Evolutionary conservation across 2,113 vertebrate species (phyloP), one percentile per base, ranked within the genome.

Genomic region (Catagonus wagneri): DNA sequence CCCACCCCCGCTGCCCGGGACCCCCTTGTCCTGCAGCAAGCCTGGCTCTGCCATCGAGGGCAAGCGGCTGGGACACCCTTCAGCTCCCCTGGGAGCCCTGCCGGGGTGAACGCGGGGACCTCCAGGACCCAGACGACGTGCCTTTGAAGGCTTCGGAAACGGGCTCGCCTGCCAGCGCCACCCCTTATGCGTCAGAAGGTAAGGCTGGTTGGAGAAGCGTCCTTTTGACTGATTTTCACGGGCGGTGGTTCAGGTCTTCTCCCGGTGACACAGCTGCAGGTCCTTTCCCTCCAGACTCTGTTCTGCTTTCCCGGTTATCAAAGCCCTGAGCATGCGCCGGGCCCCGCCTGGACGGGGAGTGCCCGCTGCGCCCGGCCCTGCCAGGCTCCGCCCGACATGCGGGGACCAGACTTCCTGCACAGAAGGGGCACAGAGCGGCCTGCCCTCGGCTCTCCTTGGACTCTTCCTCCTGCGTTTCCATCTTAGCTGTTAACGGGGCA

Each of bases 41-140:
- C n/a, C 29, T 0, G 0, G 1, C 32, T 32, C 32, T 13, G 7
- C 32, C 1, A 2, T 9, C 2, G 1, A 17, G 22, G 6, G 5
- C 32, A 36, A 74, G 15, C 32, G 0, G 2, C 39, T 0, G 13
- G 39, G 13, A 72, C 14, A 2, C 27, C 3, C 66, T 19, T 25
- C 16, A 7, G 5, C 9, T 36, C 71, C 32, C n/a, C 7, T 19
- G n/a, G 0, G n/a, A 22, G 6, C 34, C 1, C 27, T 8, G 20
- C n/a, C 17, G 22, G 75, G 54, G 34, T 92, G 36, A 32, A 8
- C 13, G 4, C 17, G 15, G 11, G 80, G 78, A 32, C 68, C 22
- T 13, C 52, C 65, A 50, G 27, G 56, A 34, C 3, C 75, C 1
- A 36, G 34, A 19, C 0, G 22, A 23, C 68, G 34, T 7, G 16